phyloP scores from a whole-genome alignment of 2,797 vertebrate genomes.

The Phalloptychus januarius region DNA sequence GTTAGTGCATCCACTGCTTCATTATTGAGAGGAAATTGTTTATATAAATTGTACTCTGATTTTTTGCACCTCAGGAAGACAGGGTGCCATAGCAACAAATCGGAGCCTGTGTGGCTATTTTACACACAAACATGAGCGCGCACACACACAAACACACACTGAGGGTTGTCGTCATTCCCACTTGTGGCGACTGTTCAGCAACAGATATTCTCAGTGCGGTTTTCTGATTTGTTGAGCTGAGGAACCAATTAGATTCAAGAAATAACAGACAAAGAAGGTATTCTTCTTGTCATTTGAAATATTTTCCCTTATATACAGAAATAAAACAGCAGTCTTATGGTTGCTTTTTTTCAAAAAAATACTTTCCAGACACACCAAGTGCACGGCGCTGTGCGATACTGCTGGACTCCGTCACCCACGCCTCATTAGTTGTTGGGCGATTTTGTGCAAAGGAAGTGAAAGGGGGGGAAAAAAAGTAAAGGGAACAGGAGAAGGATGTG shows the following conservation, averaged over 20 bases:
- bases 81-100: constrained; percentile 73
- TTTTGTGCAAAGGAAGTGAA: constrained; percentile 44
- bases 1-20: constrained; percentile 47
- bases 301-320: constrained; percentile 5
- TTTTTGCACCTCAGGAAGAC: constrained; percentile 65
- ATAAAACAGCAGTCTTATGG: not conserved
- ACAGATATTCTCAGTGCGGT: constrained; percentile 24
- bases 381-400: not conserved
- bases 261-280: constrained; percentile 28
- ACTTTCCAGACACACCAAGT: not conserved
- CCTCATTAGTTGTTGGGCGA: constrained; percentile 47
- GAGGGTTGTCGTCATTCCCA: constrained; percentile 43
- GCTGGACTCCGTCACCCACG: constrained; percentile 36
- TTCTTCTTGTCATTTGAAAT: constrained; percentile 7
- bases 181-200: constrained; percentile 54
- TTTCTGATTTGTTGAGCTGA: constrained; percentile 48
- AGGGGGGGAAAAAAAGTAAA: constrained; percentile 4
- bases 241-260: constrained; percentile 50
- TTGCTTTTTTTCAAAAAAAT: constrained; percentile 3
- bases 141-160: constrained; percentile 7
- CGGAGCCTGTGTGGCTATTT: constrained; percentile 47
- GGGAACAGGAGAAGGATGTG: not conserved
- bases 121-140: constrained; percentile 13
- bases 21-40: constrained; percentile 69
- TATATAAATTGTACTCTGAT: constrained; percentile 68